Base-by-base conservation (phyloP, 2,113 vertebrate genomes). In the Arizona elegans region DNA sequence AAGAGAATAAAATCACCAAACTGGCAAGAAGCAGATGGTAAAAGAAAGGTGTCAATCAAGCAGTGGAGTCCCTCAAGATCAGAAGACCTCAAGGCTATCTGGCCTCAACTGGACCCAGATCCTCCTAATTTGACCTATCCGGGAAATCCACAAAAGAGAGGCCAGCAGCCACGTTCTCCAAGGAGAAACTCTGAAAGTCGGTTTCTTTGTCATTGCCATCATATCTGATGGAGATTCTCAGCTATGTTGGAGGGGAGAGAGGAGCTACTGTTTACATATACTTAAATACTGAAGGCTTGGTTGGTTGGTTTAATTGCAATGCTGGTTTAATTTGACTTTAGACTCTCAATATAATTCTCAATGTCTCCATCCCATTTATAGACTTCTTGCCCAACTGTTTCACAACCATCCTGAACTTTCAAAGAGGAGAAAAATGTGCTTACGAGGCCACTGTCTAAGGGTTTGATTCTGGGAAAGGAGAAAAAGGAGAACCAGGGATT, bases 341-440 rank as follows among this genome's bases (percentile, higher is more conserved):
- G 75, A 19, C 33, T 81, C 17, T 33, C 29, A 47, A 47, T 47
- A 47, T 47, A 47, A 17, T 38, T 81, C 9, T 81, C 17, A 9
- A 33, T 21, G 33, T 43, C 33, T 70, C 23, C 91, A 24, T 7
- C 26, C 43, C 47, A 54, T 24, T 43, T 47, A 1, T 0, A 21
- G 81, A 12, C n/a, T 26, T 89, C 94, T 95, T 93, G 94, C 96
- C 95, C 89, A 95, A 95, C 6, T 0, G 8, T 96, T 9, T 90
- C 96, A 86, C 95, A 94, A 91, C 6, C 90, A 6, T 55, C 86
- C 0, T 33, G 0, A 0, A 0, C 95, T 93, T 94, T 19, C 17
- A 91, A 96, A 92, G 88, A 92, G 91, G 92, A 92, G 56, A 23
- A 95, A 95, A 95, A 95, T 10, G n/a, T 96, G 96, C 96, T 96